Base-by-base conservation (phyloP, 2,888 invertebrate genomes). In the Vesta saturnalis region DNA sequence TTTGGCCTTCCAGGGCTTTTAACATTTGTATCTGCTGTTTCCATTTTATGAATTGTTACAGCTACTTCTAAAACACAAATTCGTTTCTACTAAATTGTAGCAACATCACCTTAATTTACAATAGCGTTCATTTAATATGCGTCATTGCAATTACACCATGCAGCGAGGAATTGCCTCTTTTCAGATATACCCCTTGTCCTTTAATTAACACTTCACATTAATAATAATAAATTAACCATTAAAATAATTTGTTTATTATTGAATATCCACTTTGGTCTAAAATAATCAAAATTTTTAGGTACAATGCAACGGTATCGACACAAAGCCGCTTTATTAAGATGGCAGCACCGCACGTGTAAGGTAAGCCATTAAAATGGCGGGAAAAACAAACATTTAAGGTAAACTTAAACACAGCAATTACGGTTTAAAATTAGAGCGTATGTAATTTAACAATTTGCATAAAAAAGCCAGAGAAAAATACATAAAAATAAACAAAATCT, bases 61-160 rank as follows among this genome's bases (percentile, higher is more conserved):
- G 23, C 2, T 47, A 49, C 15, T 12, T 19, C 10, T n/a, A 19
- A n/a, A 30, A 10, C 23, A 16, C 10, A 19, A 49, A 39, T 30
- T 18, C 59, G 49, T 58, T 67, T 58, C 19, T 43, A 64, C 39
- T 22, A 67, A 64, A 23, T 57, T 58, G 54, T 35, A 22, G 57
- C 68, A 70, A 68, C 72, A 70, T 49, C 35, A 46, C 64, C 60
- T 15, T 35, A 64, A 58, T 62, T 52, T 60, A 21, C 64, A 67
- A 69, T 67, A 67, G 70, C 72, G 72, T 71, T 74, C 73, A 74
- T 72, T 69, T 75, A 76, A 73, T 73, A 66, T 75, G 73, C 75
- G 76, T 75, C 76, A 75, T 71, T 70, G 43, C 71, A 64, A 58
- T 64, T 59, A 18, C 64, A 57, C 14, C 64, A 59, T 14, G 30